Base-by-base conservation (phyloP, 2,797 vertebrate species). In the Melopsittacus undulatus region DNA sequence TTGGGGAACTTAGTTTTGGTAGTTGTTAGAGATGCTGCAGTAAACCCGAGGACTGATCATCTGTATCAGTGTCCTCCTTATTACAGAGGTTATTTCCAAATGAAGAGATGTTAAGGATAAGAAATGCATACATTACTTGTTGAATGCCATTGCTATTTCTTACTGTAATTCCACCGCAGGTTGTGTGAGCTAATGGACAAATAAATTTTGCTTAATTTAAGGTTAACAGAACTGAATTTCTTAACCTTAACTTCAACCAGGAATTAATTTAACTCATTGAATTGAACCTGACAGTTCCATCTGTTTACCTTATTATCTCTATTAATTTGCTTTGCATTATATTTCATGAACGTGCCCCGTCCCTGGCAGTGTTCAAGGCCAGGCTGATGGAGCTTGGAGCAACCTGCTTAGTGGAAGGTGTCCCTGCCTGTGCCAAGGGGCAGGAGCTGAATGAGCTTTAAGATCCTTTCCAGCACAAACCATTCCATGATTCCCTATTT, bases 171-270 rank as follows among this genome's bases (percentile, higher is more conserved):
- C 45, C 68, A 62, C 62, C 48, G 32, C 62, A 34, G 27, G 80
- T 68, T 69, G 40, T 27, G 4, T 11, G 21, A 63, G 74, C 27
- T 93, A 83, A 87, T 74, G 85, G 74, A 83, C 94, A 90, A 82
- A 67, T 63, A 94, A 80, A 21, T 93, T 84, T 74, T 78, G 12
- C 43, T 70, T 70, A 38, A 26, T 84, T 92, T 82, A 61, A 95
- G 67, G 64, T 80, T 88, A 95, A 85, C 52, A 68, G 63, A 77
- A 77, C 56, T 78, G 82, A 72, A 88, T 87, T 89, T 80, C 69
- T 87, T 68, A 10, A 82, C 61, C 14, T 75, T 88, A 59, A 66
- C 80, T 85, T 74, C 80, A 85, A 23, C 54, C 73, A 72, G 68
- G 62, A 91, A 29, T 72, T 87, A 64, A 93, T 91, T 70, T 76